Evolutionary conservation across 1,140 invertebrate genomes (phyloP), one percentile per base, ranked within the genome.

Genomic region (Drosophila pseudoananassae): DNA sequence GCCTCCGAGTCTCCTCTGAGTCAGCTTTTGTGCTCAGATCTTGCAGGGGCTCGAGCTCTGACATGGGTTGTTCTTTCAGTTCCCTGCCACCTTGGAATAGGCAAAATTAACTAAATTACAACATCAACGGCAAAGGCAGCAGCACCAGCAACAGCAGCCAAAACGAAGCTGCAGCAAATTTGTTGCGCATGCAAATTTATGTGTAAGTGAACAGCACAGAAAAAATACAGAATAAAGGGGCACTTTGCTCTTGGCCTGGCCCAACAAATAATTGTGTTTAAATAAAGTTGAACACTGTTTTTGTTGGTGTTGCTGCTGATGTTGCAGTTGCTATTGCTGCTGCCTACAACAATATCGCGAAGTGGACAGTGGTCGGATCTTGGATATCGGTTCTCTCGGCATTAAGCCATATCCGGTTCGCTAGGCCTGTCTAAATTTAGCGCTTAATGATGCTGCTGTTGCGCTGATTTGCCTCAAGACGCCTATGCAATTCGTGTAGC

Each of bases 91-190:
- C 84, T 87, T 88, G 83, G 84, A 87, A 87, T 88, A 87, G 71
- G 84, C 84, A 89, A 88, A 88, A 88, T 88, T 89, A 88, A 89
- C 79, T 88, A 88, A 89, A 89, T 88, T 89, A 88, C 84, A 88
- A 88, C 84, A 89, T 88, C 83, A 88, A 79, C 66, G 74, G 33
- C 55, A 77, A 73, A 46, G 5, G 40, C 40, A 43, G 14, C 40
- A 54, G 29, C 61, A 65, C 17, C 64, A 33, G 40, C 68, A 54
- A 29, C 66, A 51, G 20, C 55, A 65, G 40, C 65, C 36, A 78
- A 69, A 72, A 59, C 63, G 61, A 40, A 74, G 58, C 76, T 49
- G 57, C 68, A 88, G 79, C 79, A 88, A 88, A 88, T 88, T 88
- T 88, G 83, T 88, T 83, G 83, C 78, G 73, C 84, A 89, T 89